Conservation (phyloP, 2,888 invertebrate genomes). For the Anagyrus pseudococci region DNA sequence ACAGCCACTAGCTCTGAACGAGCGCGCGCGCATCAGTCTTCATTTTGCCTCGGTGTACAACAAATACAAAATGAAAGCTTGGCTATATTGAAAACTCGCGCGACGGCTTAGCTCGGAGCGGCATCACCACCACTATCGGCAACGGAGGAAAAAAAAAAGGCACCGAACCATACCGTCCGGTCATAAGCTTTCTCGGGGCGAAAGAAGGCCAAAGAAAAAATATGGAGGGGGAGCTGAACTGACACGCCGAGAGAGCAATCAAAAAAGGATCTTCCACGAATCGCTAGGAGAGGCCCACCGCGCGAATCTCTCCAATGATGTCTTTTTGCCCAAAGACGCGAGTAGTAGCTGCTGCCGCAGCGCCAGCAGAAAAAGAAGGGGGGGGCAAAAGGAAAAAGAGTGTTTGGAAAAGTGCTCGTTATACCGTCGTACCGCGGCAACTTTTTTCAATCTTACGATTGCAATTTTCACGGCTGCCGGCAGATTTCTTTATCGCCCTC, state of each 20-base stretch:
- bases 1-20: constrained; percentile 12
- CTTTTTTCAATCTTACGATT: too few relatives aligned
- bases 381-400: background rate
- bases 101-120: background rate
- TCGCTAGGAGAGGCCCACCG: too few relatives aligned
- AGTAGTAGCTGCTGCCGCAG: background rate
- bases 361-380: background rate
- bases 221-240: background rate
- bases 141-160: constrained; percentile 39
- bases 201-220: constrained; percentile 14
- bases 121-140: constrained; percentile 13
- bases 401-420: constrained; percentile 25
- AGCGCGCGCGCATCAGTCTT: constrained; percentile 47
- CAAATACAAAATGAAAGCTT: background rate
- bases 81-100: constrained; percentile 5
- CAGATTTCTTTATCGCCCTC: too few relatives aligned
- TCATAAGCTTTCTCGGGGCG: background rate
- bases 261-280: constrained; percentile 55
- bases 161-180: background rate
- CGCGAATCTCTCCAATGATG: constrained; percentile 18
- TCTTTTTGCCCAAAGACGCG: background rate
- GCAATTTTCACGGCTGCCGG: too few relatives aligned
- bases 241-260: constrained; percentile 42
- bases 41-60: constrained; percentile 39
- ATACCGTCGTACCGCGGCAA: background rate